Base-by-base conservation (phyloP, 2,797 vertebrate genomes). In the Enteromius viviparus region DNA sequence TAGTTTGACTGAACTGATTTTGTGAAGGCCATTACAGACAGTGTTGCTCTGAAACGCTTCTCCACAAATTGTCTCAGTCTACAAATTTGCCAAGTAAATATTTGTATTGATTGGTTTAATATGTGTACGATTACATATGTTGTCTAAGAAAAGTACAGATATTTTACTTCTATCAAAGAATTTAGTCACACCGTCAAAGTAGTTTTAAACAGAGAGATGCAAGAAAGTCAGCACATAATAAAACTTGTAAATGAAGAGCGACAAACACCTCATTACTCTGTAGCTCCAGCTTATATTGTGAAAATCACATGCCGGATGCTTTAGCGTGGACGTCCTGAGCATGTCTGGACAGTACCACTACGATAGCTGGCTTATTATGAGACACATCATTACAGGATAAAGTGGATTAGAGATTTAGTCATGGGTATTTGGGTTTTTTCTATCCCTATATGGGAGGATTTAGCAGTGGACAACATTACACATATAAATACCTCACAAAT, bases 401-500 rank as follows among this genome's bases (percentile, higher is more conserved):
- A 81, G 62, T 66, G 69, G 76, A 81, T 83, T 88, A 79, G 6
- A 81, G 74, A 83, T 83, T 71, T 86, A 84, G 75, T 83, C 72
- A 81, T 71, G 37, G 64, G 64, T 58, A 76, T 85, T 83, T 72
- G 47, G 29, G 34, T 19, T 76, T 14, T 74, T 42, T 74, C 15
- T 66, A 10, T 75, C 37, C 17, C 32, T 76, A n/a, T 45, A n/a
- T 69, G 14, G 72, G 10, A 29, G 23, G 23, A 80, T 71, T 71
- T 80, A 34, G 9, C 34, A 15, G 53, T 65, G 66, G 45, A 74
- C 45, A 40, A 60, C 53, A 51, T 65, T 40, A 66, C 47, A 66
- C 45, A 53, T 6, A 68, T 60, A 70, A 75, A 65, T 82, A 75
- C 32, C 29, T 29, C 32, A 49, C 32, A 82, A 66, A 75, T 53